phyloP scores from a whole-genome alignment of 1,140 invertebrate species.

The Macrosteles quadrilineatus region DNA sequence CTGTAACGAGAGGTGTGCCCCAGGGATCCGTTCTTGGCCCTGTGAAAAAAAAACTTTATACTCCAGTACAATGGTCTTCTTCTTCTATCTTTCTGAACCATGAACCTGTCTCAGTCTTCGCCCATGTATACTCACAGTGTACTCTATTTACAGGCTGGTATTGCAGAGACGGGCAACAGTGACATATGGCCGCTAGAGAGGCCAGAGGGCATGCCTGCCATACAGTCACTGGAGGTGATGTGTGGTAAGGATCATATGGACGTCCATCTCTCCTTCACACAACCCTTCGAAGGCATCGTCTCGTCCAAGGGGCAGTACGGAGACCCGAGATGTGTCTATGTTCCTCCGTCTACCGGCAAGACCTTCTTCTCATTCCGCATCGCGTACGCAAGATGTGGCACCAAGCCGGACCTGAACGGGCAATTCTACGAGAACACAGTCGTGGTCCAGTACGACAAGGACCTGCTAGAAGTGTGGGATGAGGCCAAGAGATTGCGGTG shows the following conservation, averaged over 20 bases:
- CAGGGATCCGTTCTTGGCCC: too few species aligned
- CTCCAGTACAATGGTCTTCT: too few species aligned
- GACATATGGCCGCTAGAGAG: constrained; percentile 78
- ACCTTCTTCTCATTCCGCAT: constrained; percentile 90
- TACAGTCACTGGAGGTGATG: constrained; percentile 83
- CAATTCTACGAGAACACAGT: constrained; percentile 97
- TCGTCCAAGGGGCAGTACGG: constrained; percentile 73
- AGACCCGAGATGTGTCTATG: constrained; percentile 76
- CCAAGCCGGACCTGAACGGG: constrained; percentile 88
- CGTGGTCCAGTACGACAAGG: constrained; percentile 59
- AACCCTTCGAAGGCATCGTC: constrained; percentile 90
- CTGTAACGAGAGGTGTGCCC: too few species aligned
- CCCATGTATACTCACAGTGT: too few species aligned
- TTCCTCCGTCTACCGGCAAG: constrained; percentile 83
- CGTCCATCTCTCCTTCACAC: constrained; percentile 87
- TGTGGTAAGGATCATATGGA: constrained; percentile 93
- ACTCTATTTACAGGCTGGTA: background rate
- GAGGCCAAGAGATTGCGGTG: constrained; percentile 90
- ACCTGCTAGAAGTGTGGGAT: constrained; percentile 90
- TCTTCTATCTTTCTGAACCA: too few species aligned
- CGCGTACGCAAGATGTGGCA: constrained; percentile 88
- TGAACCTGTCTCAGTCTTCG: too few species aligned
- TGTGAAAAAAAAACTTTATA: too few species aligned
- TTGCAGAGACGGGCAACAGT: constrained; percentile 44
- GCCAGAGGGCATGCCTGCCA: constrained; percentile 78